Conservation (phyloP, 1,140 invertebrate genomes). For the Microplitis demolitor region DNA sequence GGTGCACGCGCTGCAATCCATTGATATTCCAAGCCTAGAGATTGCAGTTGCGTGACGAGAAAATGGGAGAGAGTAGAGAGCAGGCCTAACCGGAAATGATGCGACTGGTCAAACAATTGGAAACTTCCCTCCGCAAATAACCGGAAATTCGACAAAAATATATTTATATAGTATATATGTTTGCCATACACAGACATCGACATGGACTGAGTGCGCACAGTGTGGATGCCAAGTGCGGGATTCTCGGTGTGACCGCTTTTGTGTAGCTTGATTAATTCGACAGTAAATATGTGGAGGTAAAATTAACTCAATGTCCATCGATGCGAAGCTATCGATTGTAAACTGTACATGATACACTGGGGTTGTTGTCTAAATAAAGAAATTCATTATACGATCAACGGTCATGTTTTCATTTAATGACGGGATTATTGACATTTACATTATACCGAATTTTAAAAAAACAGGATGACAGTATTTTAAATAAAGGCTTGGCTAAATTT, state of each 20-base stretch:
- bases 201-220: constrained; percentile 6
- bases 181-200: too few relatives aligned
- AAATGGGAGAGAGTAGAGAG: constrained; percentile 16
- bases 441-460: not conserved
- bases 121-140: constrained; percentile 54
- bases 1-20: not conserved
- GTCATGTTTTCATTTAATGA: too few relatives aligned
- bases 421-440: too few relatives aligned
- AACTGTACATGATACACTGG: too few relatives aligned
- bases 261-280: constrained; percentile 51
- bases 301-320: constrained; percentile 47
- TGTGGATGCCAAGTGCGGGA: constrained; percentile 24
- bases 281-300: constrained; percentile 47
- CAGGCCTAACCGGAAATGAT: constrained; percentile 49
- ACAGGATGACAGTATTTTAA: not conserved
- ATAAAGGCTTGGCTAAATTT: not conserved
- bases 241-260: constrained; percentile 42
- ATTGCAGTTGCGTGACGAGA: not conserved
- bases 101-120: constrained; percentile 53
- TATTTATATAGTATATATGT: constrained; percentile 7
- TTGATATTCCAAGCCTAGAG: not conserved
- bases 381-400: too few relatives aligned
- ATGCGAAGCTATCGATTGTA: constrained; percentile 33
- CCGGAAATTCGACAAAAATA: constrained; percentile 50
- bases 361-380: too few relatives aligned